phyloP scores from a whole-genome alignment of 35 echinoderm and acorn worm genomes.

The Heliocidaris tuberculata region DNA sequence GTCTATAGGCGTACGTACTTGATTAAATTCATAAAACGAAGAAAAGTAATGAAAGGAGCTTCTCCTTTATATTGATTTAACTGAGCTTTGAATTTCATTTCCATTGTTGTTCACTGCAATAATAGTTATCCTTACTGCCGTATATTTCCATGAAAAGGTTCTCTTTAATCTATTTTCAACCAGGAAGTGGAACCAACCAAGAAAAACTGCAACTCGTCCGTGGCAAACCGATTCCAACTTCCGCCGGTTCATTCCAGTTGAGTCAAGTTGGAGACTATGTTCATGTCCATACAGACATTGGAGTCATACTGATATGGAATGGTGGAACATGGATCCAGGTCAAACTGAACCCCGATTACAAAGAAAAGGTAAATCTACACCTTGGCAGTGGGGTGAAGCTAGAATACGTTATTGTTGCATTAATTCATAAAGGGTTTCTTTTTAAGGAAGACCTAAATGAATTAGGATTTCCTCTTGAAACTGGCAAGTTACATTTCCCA shows the following conservation, averaged over 20 bases:
- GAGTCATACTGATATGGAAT: conserved; percentile 82
- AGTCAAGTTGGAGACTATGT: conserved; percentile 72
- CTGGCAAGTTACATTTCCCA: too few relatives aligned
- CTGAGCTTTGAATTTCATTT: too few relatives aligned
- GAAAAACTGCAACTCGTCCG: conserved; percentile 54
- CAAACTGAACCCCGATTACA: conserved; percentile 53
- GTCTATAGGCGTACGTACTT: too few relatives aligned
- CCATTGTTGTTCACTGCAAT: too few relatives aligned
- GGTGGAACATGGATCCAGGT: conserved; percentile 76
- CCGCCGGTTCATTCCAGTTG: neutral
- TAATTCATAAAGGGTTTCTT: neutral
- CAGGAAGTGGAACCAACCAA: conserved; percentile 46
- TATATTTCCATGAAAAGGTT: too few relatives aligned
- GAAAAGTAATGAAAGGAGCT: too few relatives aligned
- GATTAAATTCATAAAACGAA: too few relatives aligned
- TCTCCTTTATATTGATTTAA: too few relatives aligned
- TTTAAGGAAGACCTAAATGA: too few relatives aligned
- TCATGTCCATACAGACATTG: conserved; percentile 75
- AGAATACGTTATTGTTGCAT: neutral
- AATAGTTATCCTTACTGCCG: too few relatives aligned
- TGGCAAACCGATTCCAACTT: conserved; percentile 35
- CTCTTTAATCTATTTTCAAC: neutral
- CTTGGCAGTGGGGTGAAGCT: neutral
- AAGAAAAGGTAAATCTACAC: conserved; percentile 49
- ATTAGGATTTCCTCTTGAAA: too few relatives aligned